Conservation (phyloP, 2,888 invertebrate species). For the Oligia strigilis region DNA sequence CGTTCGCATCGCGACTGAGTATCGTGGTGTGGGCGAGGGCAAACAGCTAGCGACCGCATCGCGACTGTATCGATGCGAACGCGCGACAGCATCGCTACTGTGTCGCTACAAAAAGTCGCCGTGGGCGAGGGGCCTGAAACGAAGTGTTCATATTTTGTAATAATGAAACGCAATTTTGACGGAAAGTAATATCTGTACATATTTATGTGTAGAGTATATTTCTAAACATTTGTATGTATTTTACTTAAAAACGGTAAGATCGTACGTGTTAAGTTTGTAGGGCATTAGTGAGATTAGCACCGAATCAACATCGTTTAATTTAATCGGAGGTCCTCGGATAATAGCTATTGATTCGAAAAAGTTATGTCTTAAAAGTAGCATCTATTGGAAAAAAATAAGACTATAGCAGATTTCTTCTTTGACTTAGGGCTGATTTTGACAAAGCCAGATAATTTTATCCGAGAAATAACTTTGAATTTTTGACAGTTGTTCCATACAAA, state of each 20-base stretch:
- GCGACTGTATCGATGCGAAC: too few relatives aligned
- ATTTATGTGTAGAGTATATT: conserved; percentile 58
- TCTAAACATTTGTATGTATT: conserved; percentile 63
- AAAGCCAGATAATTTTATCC: too few relatives aligned
- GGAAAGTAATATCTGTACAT: conserved; percentile 58
- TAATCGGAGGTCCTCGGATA: too few relatives aligned
- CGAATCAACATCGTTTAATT: conserved; percentile 1
- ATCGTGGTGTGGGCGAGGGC: too few relatives aligned
- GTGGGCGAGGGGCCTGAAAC: conserved; percentile 14
- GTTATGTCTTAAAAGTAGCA: neutral
- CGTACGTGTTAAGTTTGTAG: conserved; percentile 27
- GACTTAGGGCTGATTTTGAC: too few relatives aligned
- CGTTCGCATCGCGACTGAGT: too few relatives aligned
- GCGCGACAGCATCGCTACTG: too few relatives aligned
- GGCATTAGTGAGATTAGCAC: conserved; percentile 2
- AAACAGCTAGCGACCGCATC: too few relatives aligned
- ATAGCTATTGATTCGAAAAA: neutral
- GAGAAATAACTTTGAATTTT: too few relatives aligned
- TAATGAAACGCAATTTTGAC: conserved; percentile 62
- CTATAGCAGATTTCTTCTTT: neutral
- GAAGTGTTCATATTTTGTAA: conserved; percentile 81
- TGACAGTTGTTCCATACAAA: too few relatives aligned
- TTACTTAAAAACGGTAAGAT: conserved; percentile 48
- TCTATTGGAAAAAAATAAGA: neutral
- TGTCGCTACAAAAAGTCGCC: too few relatives aligned